phyloP scores from a whole-genome alignment of 2,113 vertebrate genomes.

The Cyanoramphus novaezelandiae region DNA sequence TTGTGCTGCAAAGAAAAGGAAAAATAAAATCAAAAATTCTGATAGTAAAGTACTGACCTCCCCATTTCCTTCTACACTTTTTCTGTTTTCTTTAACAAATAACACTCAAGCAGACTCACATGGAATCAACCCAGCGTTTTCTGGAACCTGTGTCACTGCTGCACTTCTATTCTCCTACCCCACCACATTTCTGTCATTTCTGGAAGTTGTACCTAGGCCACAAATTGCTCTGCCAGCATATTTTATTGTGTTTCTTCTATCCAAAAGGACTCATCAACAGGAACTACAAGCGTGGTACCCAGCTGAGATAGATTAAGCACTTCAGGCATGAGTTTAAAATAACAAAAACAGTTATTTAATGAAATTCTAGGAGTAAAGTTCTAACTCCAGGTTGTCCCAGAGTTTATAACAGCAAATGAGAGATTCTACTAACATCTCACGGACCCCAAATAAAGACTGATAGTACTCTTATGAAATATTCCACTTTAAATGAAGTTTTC shows the following conservation, averaged over 20 bases:
- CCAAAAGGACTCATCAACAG: neutral
- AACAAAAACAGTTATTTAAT: neutral
- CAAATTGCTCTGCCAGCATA: neutral
- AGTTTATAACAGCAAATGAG: neutral
- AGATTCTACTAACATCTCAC: neutral
- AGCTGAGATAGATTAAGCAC: neutral
- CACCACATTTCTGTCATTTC: neutral
- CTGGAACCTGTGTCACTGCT: neutral
- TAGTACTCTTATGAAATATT: neutral
- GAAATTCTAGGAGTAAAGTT: neutral
- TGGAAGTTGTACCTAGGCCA: neutral
- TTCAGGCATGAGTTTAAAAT: neutral
- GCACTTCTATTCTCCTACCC: neutral
- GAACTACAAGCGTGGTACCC: neutral
- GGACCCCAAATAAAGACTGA: neutral
- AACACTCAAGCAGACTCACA: neutral
- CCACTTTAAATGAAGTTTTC: neutral
- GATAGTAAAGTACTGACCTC: neutral
- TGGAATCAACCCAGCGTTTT: neutral
- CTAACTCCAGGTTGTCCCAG: neutral
- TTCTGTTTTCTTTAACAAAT: neutral
- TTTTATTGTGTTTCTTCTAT: neutral
- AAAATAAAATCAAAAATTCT: neutral
- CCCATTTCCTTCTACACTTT: neutral
- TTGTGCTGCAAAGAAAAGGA: slow-evolving; percentile 49